phyloP scores from a whole-genome alignment of 1,140 invertebrate genomes.

The Drosophila insularis region DNA sequence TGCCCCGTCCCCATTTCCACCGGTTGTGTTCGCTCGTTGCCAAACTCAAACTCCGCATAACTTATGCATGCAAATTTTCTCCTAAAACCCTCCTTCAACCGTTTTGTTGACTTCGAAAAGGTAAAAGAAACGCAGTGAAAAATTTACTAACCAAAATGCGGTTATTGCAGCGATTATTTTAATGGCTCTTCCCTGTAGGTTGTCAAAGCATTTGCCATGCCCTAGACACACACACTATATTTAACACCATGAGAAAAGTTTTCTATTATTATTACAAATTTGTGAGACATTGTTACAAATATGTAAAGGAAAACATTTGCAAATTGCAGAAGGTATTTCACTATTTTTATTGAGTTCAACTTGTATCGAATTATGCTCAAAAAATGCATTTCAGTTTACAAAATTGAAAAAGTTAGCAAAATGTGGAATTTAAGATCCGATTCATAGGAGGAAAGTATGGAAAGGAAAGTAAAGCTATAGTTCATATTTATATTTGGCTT shows the following conservation, averaged over 20 bases:
- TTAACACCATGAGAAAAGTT: slow-evolving; percentile 55
- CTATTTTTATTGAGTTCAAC: too few species aligned
- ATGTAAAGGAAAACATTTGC: background rate
- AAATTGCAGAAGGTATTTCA: background rate
- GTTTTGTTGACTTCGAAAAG: slow-evolving; percentile 58
- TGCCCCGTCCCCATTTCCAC: background rate
- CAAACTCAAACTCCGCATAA: slow-evolving; percentile 61
- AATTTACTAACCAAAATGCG: slow-evolving; percentile 69
- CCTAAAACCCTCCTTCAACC: background rate
- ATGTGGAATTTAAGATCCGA: too few species aligned
- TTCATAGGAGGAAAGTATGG: too few species aligned
- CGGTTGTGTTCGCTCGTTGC: slow-evolving; percentile 45
- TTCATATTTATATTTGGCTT: too few species aligned
- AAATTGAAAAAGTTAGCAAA: too few species aligned
- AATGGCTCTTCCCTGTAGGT: slow-evolving; percentile 67
- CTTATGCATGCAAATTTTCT: slow-evolving; percentile 76
- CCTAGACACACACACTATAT: slow-evolving; percentile 33
- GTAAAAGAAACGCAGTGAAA: slow-evolving; percentile 63
- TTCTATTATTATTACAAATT: slow-evolving; percentile 4
- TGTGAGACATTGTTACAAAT: background rate
- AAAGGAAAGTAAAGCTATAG: too few species aligned
- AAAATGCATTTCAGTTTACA: too few species aligned
- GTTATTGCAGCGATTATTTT: slow-evolving; percentile 80
- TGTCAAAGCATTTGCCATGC: slow-evolving; percentile 37
- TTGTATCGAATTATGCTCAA: too few species aligned